Conservation (phyloP, 2,113 vertebrate species). For the Sylvilagus bachmani region DNA sequence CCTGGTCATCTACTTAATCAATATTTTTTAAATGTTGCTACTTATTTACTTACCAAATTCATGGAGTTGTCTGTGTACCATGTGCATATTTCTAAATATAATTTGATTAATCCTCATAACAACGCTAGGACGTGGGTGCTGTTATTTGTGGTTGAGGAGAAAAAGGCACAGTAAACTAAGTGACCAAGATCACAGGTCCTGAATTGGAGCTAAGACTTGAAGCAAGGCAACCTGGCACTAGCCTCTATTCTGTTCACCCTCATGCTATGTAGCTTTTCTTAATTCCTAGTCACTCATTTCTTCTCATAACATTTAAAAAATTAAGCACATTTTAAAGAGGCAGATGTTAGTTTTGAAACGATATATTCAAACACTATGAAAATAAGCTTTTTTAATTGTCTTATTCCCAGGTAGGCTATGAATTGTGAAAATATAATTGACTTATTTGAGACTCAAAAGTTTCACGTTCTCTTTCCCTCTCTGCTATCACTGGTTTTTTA, state of each 20-base stretch:
- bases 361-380: background rate
- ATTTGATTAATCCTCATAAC: background rate
- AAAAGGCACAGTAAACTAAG: background rate
- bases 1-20: background rate
- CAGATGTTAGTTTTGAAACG: background rate
- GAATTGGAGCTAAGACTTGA: background rate
- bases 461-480: background rate
- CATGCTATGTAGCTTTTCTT: background rate
- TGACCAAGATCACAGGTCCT: background rate
- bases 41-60: conserved; percentile 13
- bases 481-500: background rate
- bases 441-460: background rate
- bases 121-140: background rate
- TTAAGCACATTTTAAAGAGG: background rate
- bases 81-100: background rate
- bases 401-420: background rate
- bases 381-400: conserved; percentile 6
- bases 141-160: conserved; percentile 2
- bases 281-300: background rate
- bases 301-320: background rate
- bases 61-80: background rate
- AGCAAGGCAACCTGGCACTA: background rate
- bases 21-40: background rate
- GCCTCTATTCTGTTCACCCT: background rate
- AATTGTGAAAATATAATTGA: background rate